phyloP scores from a whole-genome alignment of 2,797 vertebrate species.

The Acipenser ruthenus region DNA sequence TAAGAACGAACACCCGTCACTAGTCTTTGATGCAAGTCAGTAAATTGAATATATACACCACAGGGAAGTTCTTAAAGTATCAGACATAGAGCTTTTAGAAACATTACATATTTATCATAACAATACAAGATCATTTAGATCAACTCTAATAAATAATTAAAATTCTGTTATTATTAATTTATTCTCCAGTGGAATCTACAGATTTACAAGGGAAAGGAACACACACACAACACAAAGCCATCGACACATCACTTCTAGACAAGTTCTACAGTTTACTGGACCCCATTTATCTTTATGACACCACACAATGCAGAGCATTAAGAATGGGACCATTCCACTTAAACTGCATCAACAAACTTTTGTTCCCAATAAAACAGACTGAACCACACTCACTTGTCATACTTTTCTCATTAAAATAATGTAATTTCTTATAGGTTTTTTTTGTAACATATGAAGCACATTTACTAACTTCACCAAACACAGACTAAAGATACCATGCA shows the following conservation, averaged over 20 bases:
- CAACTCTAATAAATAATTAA: slow-evolving; percentile 24
- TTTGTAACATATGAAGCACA: too few species aligned
- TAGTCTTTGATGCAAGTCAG: slow-evolving; percentile 19
- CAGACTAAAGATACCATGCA: too few species aligned
- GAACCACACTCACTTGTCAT: slow-evolving; percentile 5
- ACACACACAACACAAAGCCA: slow-evolving; percentile 21
- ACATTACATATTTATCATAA: slow-evolving; percentile 27
- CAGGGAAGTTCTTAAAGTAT: slow-evolving; percentile 32
- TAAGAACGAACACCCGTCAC: slow-evolving; percentile 15
- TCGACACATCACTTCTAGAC: slow-evolving; percentile 8
- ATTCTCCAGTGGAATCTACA: slow-evolving; percentile 22
- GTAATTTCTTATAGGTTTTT: too few species aligned
- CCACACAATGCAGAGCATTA: not conserved
- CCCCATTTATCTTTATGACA: slow-evolving; percentile 11
- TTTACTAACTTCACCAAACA: too few species aligned
- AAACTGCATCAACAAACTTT: slow-evolving; percentile 25
- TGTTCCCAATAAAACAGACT: not conserved
- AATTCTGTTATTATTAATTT: slow-evolving; percentile 2
- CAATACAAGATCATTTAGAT: slow-evolving; percentile 28
- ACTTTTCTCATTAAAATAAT: too few species aligned
- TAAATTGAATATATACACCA: slow-evolving; percentile 46
- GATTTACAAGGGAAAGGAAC: slow-evolving; percentile 33
- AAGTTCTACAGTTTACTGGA: slow-evolving; percentile 6
- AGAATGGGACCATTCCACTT: not conserved
- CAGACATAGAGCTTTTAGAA: slow-evolving; percentile 31